phyloP scores from a whole-genome alignment of 2,888 invertebrate species.

The Linnaemya vulpina region DNA sequence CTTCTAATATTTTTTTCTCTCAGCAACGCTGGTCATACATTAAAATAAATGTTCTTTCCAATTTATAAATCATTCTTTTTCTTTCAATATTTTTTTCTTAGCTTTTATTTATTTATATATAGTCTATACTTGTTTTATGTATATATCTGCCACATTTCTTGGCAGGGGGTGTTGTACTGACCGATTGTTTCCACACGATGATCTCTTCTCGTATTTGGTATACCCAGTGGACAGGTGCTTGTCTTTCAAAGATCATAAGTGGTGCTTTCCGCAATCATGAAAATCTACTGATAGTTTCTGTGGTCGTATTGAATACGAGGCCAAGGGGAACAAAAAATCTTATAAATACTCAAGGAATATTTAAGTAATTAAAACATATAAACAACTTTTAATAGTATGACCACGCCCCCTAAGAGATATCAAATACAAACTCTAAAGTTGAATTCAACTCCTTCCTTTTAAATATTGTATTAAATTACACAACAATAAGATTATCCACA shows the following conservation, averaged over 20 bases:
- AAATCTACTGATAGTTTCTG: background rate
- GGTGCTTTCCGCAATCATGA: background rate
- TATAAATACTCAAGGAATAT: no score
- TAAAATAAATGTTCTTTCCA: background rate
- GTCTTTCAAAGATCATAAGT: background rate
- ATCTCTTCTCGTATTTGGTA: background rate
- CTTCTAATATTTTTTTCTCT: background rate
- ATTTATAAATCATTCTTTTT: background rate
- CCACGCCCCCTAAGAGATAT: no score
- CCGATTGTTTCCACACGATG: background rate
- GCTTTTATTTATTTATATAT: constrained; percentile 8
- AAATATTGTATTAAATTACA: no score
- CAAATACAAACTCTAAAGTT: no score
- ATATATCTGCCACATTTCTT: background rate
- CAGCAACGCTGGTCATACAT: background rate
- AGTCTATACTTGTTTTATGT: background rate
- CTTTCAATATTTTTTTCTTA: background rate
- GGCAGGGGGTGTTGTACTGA: background rate
- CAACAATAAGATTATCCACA: no score
- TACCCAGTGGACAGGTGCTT: constrained; percentile 1
- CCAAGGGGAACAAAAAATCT: no score
- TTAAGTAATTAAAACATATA: no score
- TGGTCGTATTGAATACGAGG: background rate
- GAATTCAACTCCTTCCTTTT: no score
- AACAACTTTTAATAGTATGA: no score